Evolutionary conservation across 2,797 vertebrate species (phyloP).

Genomic region (Ptychadena robeensis): DNA sequence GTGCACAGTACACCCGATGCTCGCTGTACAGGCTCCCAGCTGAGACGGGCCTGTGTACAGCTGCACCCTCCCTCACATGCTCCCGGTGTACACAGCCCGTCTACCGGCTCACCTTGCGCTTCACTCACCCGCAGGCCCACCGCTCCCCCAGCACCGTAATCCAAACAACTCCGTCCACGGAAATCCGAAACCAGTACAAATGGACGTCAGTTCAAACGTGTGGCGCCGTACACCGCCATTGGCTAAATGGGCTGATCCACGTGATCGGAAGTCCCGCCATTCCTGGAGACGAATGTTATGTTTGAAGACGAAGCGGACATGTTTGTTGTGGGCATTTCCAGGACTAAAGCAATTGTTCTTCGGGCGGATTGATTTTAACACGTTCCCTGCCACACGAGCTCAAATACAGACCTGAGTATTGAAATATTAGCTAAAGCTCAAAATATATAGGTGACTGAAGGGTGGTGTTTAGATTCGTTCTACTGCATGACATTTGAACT

Average conservation of each 20-base stretch:
- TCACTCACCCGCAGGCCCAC: background rate
- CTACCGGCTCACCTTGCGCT: background rate
- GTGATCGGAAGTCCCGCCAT: background rate
- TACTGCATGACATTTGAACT: too few species aligned
- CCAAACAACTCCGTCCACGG: background rate
- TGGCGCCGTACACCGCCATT: conserved; percentile 38
- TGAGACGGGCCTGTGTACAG: background rate
- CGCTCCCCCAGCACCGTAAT: background rate
- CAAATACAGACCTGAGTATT: too few species aligned
- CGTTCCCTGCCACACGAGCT: too few species aligned
- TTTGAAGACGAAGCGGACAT: background rate
- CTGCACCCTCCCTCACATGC: background rate
- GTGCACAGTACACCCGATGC: too few species aligned
- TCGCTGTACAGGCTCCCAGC: too few species aligned
- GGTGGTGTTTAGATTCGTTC: too few species aligned
- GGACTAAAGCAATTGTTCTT: too few species aligned
- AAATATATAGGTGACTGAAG: too few species aligned
- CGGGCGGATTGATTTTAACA: too few species aligned
- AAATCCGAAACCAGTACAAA: conserved; percentile 1
- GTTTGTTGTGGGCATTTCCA: conserved; percentile 37
- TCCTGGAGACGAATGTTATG: background rate
- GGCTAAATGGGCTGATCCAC: background rate
- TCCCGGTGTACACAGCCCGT: background rate
- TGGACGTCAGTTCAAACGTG: conserved; percentile 36
- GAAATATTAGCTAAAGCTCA: too few species aligned